phyloP scores from a whole-genome alignment of 2,888 invertebrate genomes.

The Iselma pallidipennis region DNA sequence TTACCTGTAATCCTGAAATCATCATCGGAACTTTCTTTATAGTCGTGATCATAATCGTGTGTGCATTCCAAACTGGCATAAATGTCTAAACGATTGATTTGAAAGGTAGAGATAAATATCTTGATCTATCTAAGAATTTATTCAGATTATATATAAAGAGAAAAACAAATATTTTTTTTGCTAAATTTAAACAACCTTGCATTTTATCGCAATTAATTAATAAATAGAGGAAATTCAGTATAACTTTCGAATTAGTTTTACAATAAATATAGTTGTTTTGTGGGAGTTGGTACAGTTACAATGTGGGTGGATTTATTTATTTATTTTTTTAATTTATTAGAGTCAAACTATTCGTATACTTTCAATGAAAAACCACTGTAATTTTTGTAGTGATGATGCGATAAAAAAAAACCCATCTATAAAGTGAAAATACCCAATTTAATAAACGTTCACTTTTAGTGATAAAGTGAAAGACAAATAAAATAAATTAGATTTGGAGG shows the following conservation, averaged over 20 bases:
- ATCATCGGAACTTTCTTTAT: background rate
- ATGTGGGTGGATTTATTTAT: background rate
- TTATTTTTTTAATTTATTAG: background rate
- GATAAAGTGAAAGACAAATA: background rate
- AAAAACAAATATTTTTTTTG: too few species aligned
- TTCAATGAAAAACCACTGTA: background rate
- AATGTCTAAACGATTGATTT: background rate
- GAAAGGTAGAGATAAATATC: background rate
- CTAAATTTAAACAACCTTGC: too few species aligned
- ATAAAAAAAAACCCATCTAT: background rate
- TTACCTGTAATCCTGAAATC: background rate
- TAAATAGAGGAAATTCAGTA: too few species aligned
- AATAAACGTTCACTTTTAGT: background rate
- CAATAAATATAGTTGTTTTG: too few species aligned
- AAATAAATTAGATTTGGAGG: background rate
- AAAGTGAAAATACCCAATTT: background rate
- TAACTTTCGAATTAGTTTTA: too few species aligned
- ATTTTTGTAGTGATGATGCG: background rate
- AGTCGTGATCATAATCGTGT: background rate
- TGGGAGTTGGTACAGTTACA: background rate
- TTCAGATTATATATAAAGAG: too few species aligned
- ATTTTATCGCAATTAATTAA: too few species aligned
- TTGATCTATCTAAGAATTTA: background rate
- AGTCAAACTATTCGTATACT: background rate
- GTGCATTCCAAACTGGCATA: background rate